Base-by-base conservation (phyloP, 1,140 invertebrate genomes). In the Aphelinus atriplicis region DNA sequence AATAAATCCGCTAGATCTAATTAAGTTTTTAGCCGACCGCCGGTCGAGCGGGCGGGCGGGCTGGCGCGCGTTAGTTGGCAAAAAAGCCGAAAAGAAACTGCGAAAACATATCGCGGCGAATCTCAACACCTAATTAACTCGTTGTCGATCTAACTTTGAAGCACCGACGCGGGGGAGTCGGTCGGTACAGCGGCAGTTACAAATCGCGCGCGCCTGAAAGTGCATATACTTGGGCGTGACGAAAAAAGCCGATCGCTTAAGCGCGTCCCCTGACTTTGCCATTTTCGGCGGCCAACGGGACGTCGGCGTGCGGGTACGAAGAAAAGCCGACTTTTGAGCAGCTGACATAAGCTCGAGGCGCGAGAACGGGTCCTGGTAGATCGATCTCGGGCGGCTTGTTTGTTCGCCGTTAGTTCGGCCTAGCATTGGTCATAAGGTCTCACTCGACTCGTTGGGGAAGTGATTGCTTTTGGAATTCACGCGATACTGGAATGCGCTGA, bases 331-430 rank as follows among this genome's bases (percentile, higher is more conserved):
- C 26, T 26, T 26, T 26, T 26, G 26, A 48, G 42, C 61, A 2
- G 9, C 10, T 57, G 53, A 64, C 61, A 71, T 53, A 70, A 70
- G 47, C 56, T n/a, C 47, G 45, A 68, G 66, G 57, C 48, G 48
- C 57, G 43, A 55, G 5, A 64, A 71, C 58, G 42, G 45, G 58
- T 60, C 58, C 26, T 26, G 26, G 26, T 26, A 26, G 26, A 26
- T 26, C 26, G 26, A 26, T 26, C 26, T 58, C 7, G 43, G 57
- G 58, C 42, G 58, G 58, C 42, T 60, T 7, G n/a, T 42, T 58
- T 42, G 7, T n/a, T 43, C 1, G 57, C 43, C 57, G 57, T 3
- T 1, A 60, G 58, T 60, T 60, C 58, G 42, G 58, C 45, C 26
- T 26, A 26, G 26, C 26, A 26, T 26, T 26, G 26, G 26, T 26